Base-by-base conservation (phyloP, 2,113 vertebrate genomes). In the Nothoprocta perdicaria region DNA sequence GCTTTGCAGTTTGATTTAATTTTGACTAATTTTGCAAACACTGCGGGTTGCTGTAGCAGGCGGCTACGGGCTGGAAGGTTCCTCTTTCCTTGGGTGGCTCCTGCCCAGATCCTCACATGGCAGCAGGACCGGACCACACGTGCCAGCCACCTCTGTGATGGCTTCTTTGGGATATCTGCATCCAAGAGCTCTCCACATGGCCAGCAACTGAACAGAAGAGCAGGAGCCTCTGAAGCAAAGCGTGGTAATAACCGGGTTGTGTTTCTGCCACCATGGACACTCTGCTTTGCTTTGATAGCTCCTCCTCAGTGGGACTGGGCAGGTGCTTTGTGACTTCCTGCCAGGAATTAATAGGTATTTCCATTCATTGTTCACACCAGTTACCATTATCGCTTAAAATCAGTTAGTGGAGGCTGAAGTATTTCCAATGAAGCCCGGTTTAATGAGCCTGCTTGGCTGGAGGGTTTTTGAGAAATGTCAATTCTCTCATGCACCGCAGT, bases 1-100 rank as follows among this genome's bases (percentile, higher is more conserved):
- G 62, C 41, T 61, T 65, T 84, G 41, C 46, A 57, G 76, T 75
- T 88, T 79, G 61, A 80, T 88, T 92, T 71, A 55, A 84, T 86
- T 86, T 77, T 48, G 52, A 58, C 62, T 85, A 46, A 79, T 92
- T 90, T 82, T 92, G 62, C 67, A 67, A 82, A 14, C 40, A 13
- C 52, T 82, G 41, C 58, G 66, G 58, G 46, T 23, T 58, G 41
- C 22, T 68, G 76, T 31, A 63, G 52, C 71, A 27, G 41, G 68
- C 84, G 83, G 46, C 50, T 79, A 17, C 67, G 40, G 60, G 38
- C 0, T 3, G 62, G 45, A 46, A 46, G 45, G 45, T 46, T 46
- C 45, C 45, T 19, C 45, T 8, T 46, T 46, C 45, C 45, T 19
- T 21, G 18, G 52, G 3, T 33, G 58, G 16, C 40, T 84, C 26